phyloP scores from a whole-genome alignment of 1,140 invertebrate species.

The Drosophila bipectinata region DNA sequence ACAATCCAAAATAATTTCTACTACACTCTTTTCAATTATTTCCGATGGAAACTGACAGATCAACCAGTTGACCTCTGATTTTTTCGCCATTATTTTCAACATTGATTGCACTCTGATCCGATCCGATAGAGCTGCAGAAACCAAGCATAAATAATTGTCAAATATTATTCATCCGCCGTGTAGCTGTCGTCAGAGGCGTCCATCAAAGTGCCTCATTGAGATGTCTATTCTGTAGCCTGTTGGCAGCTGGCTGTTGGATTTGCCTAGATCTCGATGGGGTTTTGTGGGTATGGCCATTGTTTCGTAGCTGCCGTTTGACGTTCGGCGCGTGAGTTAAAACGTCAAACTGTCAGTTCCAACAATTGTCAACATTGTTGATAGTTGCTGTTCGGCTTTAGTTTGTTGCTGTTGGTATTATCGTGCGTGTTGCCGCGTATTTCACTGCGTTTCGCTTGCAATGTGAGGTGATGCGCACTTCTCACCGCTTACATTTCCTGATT shows the following conservation, averaged over 20 bases:
- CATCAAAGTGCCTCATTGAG: conserved; percentile 62
- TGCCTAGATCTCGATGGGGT: conserved; percentile 28
- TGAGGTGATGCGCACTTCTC: conserved; percentile 56
- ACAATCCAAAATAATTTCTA: conserved; percentile 9
- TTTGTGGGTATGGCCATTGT: conserved; percentile 19
- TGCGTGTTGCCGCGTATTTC: conserved; percentile 52
- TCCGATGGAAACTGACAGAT: conserved; percentile 15
- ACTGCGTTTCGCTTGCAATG: conserved; percentile 20
- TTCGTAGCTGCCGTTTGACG: conserved; percentile 42
- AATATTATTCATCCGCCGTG: conserved; percentile 59
- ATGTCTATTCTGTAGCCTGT: conserved; percentile 38
- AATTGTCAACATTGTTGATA: conserved; percentile 57
- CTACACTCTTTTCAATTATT: conserved; percentile 15
- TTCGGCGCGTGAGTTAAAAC: conserved; percentile 74
- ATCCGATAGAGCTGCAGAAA: conserved; percentile 26
- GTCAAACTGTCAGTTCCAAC: conserved; percentile 72
- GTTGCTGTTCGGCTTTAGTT: conserved; percentile 19
- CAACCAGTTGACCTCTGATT: conserved; percentile 48
- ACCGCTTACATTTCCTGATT: conserved; percentile 69
- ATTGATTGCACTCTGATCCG: conserved; percentile 39
- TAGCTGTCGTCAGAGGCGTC: conserved; percentile 45
- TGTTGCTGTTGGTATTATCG: conserved; percentile 8
- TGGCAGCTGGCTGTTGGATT: conserved; percentile 15
- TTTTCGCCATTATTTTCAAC: conserved; percentile 31
- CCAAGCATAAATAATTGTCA: conserved; percentile 56